These are phyloP conservation scores for Apeira syringaria DNA, from an alignment of 2,888 invertebrate species.

Conservation along the genomic window DNA sequence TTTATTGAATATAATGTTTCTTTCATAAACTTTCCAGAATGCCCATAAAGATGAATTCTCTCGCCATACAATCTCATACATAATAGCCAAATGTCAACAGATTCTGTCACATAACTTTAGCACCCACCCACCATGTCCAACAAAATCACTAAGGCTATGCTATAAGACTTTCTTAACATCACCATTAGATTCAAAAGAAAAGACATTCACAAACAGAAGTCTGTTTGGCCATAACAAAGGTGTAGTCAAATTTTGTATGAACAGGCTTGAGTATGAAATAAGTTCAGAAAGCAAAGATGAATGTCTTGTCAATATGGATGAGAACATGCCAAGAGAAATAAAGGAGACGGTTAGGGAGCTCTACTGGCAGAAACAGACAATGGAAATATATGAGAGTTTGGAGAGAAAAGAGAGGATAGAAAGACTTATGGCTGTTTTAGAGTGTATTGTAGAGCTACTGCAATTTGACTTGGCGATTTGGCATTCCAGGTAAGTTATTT, in stretches of 20 bases:
- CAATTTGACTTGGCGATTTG: slow-evolving; percentile 83
- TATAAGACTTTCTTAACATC: slow-evolving; percentile 63
- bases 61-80: slow-evolving; percentile 45
- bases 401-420: slow-evolving; percentile 68
- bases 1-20: neutral
- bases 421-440: slow-evolving; percentile 75
- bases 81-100: slow-evolving; percentile 64
- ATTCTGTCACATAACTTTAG: slow-evolving; percentile 59
- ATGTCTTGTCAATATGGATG: slow-evolving; percentile 56
- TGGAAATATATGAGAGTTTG: slow-evolving; percentile 67
- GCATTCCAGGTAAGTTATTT: slow-evolving; percentile 67
- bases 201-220: slow-evolving; percentile 60
- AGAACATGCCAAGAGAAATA: slow-evolving; percentile 62
- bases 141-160: slow-evolving; percentile 52
- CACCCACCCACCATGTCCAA: slow-evolving; percentile 64
- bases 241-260: slow-evolving; percentile 67
- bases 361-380: slow-evolving; percentile 69
- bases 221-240: slow-evolving; percentile 58
- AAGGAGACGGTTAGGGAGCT: slow-evolving; percentile 58
- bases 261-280: slow-evolving; percentile 66
- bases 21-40: slow-evolving; percentile 59
- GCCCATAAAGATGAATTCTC: slow-evolving; percentile 61
- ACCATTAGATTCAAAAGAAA: slow-evolving; percentile 55
- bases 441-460: slow-evolving; percentile 76
- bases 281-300: slow-evolving; percentile 55